A percentile compares a stretch with the other conserved stretches of the same genome.
phyloP scores from a whole-genome alignment of 2,113 vertebrate genomes.

The Plecturocebus donacophilus region DNA sequence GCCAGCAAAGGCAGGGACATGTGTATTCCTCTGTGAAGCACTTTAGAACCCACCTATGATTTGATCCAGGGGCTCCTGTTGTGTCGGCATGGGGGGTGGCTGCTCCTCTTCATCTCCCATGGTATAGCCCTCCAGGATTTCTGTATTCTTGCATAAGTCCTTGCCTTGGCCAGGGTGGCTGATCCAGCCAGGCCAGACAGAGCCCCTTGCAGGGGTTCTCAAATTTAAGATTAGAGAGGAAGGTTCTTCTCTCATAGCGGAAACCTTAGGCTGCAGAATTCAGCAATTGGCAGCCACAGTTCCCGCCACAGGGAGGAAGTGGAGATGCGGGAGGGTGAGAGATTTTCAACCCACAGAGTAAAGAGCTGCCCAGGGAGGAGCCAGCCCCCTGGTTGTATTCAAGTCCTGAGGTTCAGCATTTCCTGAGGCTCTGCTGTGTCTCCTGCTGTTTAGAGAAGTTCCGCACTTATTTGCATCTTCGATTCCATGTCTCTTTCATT shows the following conservation, averaged over 20 bases:
- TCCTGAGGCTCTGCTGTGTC: background rate
- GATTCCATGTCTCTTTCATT: background rate
- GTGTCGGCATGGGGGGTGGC: background rate
- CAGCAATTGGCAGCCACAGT: too few relatives aligned
- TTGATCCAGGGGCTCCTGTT: background rate
- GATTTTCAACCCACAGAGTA: background rate
- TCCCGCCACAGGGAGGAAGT: rapidly evolving
- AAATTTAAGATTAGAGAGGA: background rate
- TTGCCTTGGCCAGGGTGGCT: background rate
- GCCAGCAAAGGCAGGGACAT: rapidly evolving
- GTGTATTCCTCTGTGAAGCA: rapidly evolving
- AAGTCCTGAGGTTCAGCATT: rapidly evolving
- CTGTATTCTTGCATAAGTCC: background rate
- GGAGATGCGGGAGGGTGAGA: rapidly evolving
- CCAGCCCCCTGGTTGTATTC: rapidly evolving
- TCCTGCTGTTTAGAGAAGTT: rapidly evolving
- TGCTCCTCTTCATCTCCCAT: rapidly evolving
- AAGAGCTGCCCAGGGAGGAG: background rate
- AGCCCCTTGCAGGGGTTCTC: rapidly evolving
- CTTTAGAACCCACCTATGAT: background rate
- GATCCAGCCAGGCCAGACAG: background rate
- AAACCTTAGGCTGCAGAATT: background rate
- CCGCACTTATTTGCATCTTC: background rate
- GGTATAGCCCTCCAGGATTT: background rate
- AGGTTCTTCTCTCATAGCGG: background rate